Base-by-base conservation (phyloP, 30 jellyfish, hydroid and myxozoan species). In the Pelagia noctiluca region DNA sequence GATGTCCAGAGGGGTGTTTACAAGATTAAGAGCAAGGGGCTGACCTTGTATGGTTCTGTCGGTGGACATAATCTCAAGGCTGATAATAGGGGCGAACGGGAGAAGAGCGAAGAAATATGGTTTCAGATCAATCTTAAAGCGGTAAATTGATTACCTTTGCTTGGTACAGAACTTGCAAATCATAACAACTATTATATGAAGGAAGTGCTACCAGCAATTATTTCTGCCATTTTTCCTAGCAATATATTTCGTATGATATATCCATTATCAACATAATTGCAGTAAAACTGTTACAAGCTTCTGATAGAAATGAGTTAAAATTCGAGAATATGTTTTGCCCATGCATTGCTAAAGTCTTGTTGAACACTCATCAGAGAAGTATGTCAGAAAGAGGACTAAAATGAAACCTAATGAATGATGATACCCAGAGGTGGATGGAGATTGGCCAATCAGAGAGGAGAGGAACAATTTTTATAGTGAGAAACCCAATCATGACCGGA, bases 1-100 rank as follows among this genome's bases (percentile, higher is more conserved):
- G 16, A 16, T 22, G 31, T 3, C 65, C 81, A 68, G 25, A 68
- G 35, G 32, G 81, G 81, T 31, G 25, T 68, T 34, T 68, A 68
- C 67, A 68, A 68, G 25, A 68, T 68, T 29, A 23, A 68, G 24
- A 3, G 67, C 81, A 31, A 68, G 8, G 81, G 81, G 16, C 4
- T 31, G 63, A 31, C 63, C 34, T 16, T 68, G 10, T 68, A 29
- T 68, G 67, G 31, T 3, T 30, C 67, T 4, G 67, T 21, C 16
- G 67, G 67, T 30, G 81, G 63, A 11, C 63, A 68, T 30, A 68
- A 68, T 7, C 4, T 68, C 61, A 68, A 68, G 31, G 81, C 63
- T 2, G 81, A 68, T 34, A 31, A 31, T 16, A 25, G 81, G 22
- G 31, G 32, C 2, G 63, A 68, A 4, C 81, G 81, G 5, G 81